A percentile compares a stretch with the other conserved stretches of the same genome.
phyloP scores from a whole-genome alignment of 2,888 invertebrate species.

The Platycnemis pennipes region DNA sequence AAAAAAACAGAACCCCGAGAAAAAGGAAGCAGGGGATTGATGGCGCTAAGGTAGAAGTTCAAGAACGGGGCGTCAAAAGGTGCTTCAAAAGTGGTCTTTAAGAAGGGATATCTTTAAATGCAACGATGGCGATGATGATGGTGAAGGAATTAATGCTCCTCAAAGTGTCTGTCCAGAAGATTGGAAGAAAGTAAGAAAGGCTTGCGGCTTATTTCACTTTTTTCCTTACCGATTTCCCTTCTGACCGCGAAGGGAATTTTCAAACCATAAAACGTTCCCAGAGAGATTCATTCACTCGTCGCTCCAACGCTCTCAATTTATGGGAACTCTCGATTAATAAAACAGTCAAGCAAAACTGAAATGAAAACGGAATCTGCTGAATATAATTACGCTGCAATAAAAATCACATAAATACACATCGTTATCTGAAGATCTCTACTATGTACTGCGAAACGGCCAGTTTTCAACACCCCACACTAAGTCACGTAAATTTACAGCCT shows the following conservation, averaged over 20 bases:
- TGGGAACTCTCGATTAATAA: constrained; percentile 21
- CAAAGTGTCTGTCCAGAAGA: neutral
- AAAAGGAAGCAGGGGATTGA: neutral
- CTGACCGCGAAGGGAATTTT: constrained; percentile 25
- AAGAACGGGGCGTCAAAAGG: constrained; percentile 40
- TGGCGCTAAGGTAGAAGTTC: constrained; percentile 1
- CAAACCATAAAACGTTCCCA: constrained; percentile 29
- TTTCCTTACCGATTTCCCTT: neutral
- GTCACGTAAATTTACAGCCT: neutral
- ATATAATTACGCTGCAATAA: neutral
- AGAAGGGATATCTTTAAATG: constrained; percentile 9
- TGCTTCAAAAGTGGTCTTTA: neutral
- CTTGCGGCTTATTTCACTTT: neutral
- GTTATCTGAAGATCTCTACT: neutral
- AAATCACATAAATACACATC: constrained; percentile 16
- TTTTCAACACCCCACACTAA: neutral
- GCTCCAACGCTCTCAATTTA: neutral
- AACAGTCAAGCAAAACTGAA: constrained; percentile 20
- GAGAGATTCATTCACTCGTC: neutral
- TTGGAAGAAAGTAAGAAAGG: neutral
- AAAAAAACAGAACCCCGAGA: neutral
- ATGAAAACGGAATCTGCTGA: neutral
- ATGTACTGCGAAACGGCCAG: neutral
- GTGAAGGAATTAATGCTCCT: constrained; percentile 37
- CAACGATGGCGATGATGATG: neutral